A percentile compares a stretch with the other conserved stretches of the same genome.
Conservation (phyloP, 2,888 invertebrate species). For the Pocota personata region DNA sequence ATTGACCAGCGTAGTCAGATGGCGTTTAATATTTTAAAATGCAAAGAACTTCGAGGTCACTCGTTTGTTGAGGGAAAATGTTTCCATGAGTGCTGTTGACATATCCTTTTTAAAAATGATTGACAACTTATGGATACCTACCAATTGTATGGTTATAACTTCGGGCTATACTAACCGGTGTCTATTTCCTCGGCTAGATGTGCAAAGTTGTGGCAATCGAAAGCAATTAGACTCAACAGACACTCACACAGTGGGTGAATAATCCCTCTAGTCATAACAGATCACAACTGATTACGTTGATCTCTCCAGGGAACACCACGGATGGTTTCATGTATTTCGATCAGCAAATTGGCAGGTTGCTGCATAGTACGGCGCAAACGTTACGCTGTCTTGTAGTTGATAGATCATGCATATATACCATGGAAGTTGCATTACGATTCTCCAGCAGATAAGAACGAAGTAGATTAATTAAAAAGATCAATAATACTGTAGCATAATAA, state of each 20-base stretch:
- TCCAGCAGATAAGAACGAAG: neutral
- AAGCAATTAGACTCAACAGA: slow-evolving; percentile 39
- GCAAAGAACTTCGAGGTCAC: slow-evolving; percentile 33
- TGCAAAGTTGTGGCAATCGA: slow-evolving; percentile 14
- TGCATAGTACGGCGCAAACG: neutral
- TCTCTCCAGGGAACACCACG: neutral
- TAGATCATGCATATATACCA: neutral
- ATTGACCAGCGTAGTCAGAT: neutral
- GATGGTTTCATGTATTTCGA: neutral
- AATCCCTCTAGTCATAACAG: slow-evolving; percentile 12
- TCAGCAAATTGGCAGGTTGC: neutral
- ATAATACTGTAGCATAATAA: no score
- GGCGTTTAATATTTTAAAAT: neutral
- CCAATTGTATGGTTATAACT: neutral
- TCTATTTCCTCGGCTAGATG: neutral
- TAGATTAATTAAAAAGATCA: slow-evolving; percentile 3
- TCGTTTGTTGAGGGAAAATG: neutral
- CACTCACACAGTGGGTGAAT: slow-evolving; percentile 13
- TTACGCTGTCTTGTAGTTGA: neutral
- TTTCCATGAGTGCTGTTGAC: neutral
- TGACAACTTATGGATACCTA: slow-evolving; percentile 4
- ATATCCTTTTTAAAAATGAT: slow-evolving; percentile 24
- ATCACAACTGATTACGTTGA: neutral
- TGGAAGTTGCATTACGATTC: no score
- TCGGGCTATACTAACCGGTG: neutral